phyloP scores from a whole-genome alignment of 2,888 invertebrate genomes.

The Drosophila flavopinicola region DNA sequence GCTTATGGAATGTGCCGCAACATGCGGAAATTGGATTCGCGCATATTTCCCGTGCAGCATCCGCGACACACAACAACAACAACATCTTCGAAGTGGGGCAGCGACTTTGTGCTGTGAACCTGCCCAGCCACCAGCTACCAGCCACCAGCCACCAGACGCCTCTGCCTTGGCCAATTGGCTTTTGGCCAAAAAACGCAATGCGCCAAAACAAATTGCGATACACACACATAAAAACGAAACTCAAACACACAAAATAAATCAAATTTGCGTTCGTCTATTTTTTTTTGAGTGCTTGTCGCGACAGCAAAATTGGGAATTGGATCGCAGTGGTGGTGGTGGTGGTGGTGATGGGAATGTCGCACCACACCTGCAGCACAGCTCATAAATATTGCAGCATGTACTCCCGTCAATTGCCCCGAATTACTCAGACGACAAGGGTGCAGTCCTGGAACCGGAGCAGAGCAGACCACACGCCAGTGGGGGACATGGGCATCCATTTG shows the following conservation, averaged over 20 bases:
- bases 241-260: slow-evolving; percentile 49
- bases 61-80: slow-evolving; percentile 15
- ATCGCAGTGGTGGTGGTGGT: slow-evolving; percentile 14
- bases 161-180: slow-evolving; percentile 40
- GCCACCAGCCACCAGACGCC: slow-evolving; percentile 23
- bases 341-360: slow-evolving; percentile 17
- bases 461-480: not conserved
- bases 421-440: slow-evolving; percentile 8
- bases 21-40: slow-evolving; percentile 64
- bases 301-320: slow-evolving; percentile 45
- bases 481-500: slow-evolving; percentile 9
- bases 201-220: slow-evolving; percentile 40
- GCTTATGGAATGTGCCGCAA: not conserved
- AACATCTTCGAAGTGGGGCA: slow-evolving; percentile 28
- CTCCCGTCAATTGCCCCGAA: slow-evolving; percentile 30
- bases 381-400: slow-evolving; percentile 66
- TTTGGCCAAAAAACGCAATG: slow-evolving; percentile 66
- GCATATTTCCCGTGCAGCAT: slow-evolving; percentile 35
- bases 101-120: slow-evolving; percentile 53
- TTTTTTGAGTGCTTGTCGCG: slow-evolving; percentile 35
- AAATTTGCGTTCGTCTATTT: slow-evolving; percentile 33
- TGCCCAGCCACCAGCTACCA: slow-evolving; percentile 35
- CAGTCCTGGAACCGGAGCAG: no score
- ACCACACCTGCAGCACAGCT: slow-evolving; percentile 52
- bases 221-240: slow-evolving; percentile 9